phyloP scores from a whole-genome alignment of 2,888 invertebrate species.

The Agrochola lychnidis region DNA sequence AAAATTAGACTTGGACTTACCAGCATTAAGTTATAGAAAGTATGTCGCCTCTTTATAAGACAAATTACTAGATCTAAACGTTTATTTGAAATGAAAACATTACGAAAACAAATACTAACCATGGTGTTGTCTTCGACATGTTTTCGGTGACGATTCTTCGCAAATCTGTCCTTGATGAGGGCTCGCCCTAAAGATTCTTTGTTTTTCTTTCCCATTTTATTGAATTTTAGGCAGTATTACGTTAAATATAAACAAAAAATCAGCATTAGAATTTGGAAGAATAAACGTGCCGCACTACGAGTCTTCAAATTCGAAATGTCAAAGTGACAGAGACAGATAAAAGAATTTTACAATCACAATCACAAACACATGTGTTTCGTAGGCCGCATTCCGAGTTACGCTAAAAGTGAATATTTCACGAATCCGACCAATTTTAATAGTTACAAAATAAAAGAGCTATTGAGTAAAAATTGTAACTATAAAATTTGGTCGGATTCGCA shows the following conservation, averaged over 20 bases:
- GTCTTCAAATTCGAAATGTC: conserved; percentile 14
- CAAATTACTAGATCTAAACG: background rate
- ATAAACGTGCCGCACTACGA: conserved; percentile 25
- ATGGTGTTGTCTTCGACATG: conserved; percentile 93
- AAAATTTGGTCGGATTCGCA: too few species aligned
- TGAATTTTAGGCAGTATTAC: conserved; percentile 1
- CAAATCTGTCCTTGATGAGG: conserved; percentile 94
- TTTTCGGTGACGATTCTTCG: conserved; percentile 91
- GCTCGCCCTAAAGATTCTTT: conserved; percentile 93
- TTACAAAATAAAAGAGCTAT: too few species aligned
- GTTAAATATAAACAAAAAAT: conserved; percentile 9
- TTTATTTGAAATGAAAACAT: conserved; percentile 12
- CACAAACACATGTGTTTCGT: conserved; percentile 18
- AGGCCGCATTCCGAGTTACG: too few species aligned
- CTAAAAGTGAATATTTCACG: too few species aligned
- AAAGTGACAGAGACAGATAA: conserved; percentile 19
- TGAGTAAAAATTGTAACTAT: too few species aligned
- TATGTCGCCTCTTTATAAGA: background rate
- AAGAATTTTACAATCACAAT: background rate
- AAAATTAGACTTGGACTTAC: background rate
- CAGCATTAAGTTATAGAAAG: background rate
- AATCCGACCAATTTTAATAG: too few species aligned
- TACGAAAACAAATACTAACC: conserved; percentile 86
- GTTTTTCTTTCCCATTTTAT: conserved; percentile 93
- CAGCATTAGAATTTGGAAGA: background rate